phyloP scores from a whole-genome alignment of 2,888 invertebrate genomes.

The Crossocerus cetratus region DNA sequence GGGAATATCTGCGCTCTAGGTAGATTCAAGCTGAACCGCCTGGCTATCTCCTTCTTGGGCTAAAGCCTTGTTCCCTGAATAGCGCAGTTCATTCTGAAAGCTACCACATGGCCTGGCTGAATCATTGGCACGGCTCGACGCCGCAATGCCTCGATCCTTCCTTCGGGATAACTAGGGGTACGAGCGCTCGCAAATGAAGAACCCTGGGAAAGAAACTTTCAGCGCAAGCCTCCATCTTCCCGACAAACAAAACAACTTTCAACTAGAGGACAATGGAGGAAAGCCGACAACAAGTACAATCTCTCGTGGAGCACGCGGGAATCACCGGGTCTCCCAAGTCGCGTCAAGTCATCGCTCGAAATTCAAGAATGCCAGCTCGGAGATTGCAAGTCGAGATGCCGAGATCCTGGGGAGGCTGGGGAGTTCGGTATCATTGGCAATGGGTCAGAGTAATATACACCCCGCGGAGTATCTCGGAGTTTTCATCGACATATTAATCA shows the following conservation, averaged over 20 bases:
- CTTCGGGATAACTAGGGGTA: conserved; percentile 55
- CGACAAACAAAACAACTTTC: neutral
- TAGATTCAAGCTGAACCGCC: neutral
- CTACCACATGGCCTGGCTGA: conserved; percentile 66
- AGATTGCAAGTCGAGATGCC: neutral
- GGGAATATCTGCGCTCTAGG: too few species aligned
- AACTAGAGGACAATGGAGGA: conserved; percentile 7
- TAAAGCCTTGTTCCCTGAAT: conserved; percentile 23
- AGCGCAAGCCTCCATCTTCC: neutral
- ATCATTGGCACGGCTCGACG: conserved; percentile 64
- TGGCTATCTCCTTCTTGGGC: neutral
- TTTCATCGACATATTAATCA: conserved; percentile 35
- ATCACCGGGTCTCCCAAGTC: conserved; percentile 12
- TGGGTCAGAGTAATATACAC: neutral
- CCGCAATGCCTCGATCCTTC: conserved; percentile 53
- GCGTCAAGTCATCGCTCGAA: conserved; percentile 2
- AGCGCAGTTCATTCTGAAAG: conserved; percentile 14
- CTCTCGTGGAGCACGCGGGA: conserved; percentile 20
- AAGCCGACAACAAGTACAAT: conserved; percentile 12
- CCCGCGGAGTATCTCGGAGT: neutral
- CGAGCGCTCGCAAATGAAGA: conserved; percentile 1
- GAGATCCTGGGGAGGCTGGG: neutral
- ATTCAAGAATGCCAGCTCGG: neutral
- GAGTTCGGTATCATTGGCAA: neutral
- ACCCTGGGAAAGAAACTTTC: conserved; percentile 9